phyloP scores from a whole-genome alignment of 2,113 vertebrate species.

The Oreotragus oreotragus region DNA sequence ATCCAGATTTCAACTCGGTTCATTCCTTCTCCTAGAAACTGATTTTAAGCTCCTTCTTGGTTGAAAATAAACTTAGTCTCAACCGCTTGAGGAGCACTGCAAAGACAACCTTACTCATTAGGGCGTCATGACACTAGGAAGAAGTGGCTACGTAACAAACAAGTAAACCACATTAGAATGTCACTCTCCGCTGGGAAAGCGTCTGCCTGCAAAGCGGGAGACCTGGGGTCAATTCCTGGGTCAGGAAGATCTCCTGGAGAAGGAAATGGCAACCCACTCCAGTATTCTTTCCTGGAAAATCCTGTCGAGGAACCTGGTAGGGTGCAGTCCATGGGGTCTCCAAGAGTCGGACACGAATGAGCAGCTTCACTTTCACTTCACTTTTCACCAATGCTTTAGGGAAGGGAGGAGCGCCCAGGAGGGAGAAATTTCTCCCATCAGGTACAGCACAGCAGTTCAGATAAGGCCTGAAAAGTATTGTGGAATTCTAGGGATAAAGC shows the following conservation, averaged over 20 bases:
- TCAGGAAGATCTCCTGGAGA: neutral
- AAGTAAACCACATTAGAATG: neutral
- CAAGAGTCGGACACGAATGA: neutral
- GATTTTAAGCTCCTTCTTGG: neutral
- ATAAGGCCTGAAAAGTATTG: neutral
- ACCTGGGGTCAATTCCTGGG: neutral
- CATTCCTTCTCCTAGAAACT: neutral
- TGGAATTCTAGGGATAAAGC: neutral
- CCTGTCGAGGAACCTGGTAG: neutral
- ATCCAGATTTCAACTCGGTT: neutral
- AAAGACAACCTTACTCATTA: neutral
- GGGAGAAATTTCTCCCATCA: neutral
- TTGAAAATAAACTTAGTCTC: neutral
- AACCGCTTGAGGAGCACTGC: neutral
- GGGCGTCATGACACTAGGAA: neutral
- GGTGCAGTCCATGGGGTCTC: neutral
- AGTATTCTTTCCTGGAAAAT: neutral
- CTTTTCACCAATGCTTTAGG: neutral
- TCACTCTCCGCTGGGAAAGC: neutral
- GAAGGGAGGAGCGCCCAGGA: neutral
- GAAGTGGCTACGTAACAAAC: neutral
- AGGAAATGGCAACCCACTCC: neutral
- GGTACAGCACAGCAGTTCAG: neutral
- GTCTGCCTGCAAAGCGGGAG: fast-evolving
- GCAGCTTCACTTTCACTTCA: neutral